phyloP scores from a whole-genome alignment of 2,888 invertebrate species.

The Drosophila borealis region DNA sequence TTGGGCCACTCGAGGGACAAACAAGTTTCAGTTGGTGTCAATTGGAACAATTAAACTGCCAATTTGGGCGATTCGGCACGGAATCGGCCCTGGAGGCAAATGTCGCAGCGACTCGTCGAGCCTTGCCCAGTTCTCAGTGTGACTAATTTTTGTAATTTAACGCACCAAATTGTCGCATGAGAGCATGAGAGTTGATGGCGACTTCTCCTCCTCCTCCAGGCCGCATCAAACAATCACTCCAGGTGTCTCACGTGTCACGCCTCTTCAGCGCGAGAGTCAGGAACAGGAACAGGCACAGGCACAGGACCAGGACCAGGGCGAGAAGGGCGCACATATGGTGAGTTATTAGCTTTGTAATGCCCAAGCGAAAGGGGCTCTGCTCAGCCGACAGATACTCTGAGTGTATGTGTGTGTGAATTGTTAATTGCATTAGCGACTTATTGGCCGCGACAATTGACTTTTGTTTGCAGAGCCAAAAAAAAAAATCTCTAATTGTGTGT shows the following conservation, averaged over 20 bases:
- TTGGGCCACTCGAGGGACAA: conserved; percentile 57
- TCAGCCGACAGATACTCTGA: conserved; percentile 4
- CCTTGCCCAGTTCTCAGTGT: conserved; percentile 40
- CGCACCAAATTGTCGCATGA: conserved; percentile 84
- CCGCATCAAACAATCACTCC: conserved; percentile 81
- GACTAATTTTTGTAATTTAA: conserved; percentile 84
- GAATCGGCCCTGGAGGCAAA: conserved; percentile 43
- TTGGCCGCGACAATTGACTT: conserved; percentile 74
- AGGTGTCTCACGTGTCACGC: conserved; percentile 84
- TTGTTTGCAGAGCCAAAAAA: conserved; percentile 52
- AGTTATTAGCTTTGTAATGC: conserved; percentile 77
- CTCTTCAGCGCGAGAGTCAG: conserved; percentile 49
- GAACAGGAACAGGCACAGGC: no score
- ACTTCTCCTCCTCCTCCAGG: conserved; percentile 12
- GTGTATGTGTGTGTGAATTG: conserved; percentile 68
- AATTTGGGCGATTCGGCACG: conserved; percentile 72
- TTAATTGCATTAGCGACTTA: conserved; percentile 80
- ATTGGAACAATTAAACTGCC: conserved; percentile 79
- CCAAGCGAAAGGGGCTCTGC: conserved; percentile 20
- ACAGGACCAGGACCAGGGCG: conserved; percentile 6
- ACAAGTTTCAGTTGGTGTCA: conserved; percentile 63
- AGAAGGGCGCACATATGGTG: conserved; percentile 48
- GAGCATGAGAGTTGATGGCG: conserved; percentile 6
- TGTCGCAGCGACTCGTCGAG: conserved; percentile 25
- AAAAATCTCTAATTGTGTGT: conserved; percentile 56